Base-by-base conservation (phyloP, 1,140 invertebrate species). In the Leptoteleia sp. region DNA sequence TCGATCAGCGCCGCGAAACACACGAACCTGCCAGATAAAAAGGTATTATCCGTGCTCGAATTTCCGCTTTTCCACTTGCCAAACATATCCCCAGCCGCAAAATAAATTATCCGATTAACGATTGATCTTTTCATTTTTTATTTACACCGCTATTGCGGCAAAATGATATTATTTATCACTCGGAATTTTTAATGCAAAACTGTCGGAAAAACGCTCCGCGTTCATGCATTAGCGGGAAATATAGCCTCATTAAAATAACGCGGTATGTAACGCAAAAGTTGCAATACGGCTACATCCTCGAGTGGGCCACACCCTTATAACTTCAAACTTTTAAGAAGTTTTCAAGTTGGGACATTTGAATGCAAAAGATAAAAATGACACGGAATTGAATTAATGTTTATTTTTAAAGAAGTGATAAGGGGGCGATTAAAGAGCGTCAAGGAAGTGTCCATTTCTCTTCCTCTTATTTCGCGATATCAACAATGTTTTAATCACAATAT, bases 241-340 rank as follows among this genome's bases (percentile, higher is more conserved):
- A 64, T 64, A 12, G 37, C 35, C 19, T 64, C 35, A 52, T 50
- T 64, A 64, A 64, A 52, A 52, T 50, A 64, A 33, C 16, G 45
- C 33, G 35, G 9, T 31, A 6, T 61, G 35, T 61, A 47, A 45
- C 19, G 25, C 42, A 38, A 43, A 54, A 67, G 62, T 54, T 54
- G 40, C 45, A 42, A 42, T 43, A 54, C 37, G 33, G 5, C 48
- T 12, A 31, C 33, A 27, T 67, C 31, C 37, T 45, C 4, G 48
- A 65, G 62, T 43, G 50, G n/a, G 33, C 35, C 50, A 55, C 64
- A 55, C 50, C 47, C 50, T 29, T 22, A 27, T 16, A 40, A 50
- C 19, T 11, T 29, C 1, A 55, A 68, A 68, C 64, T 55, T 68
- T 68, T 55, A 55, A 55, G 29, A 68, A 57, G 48, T 68, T 68